Evolutionary conservation across 2,113 vertebrate species (phyloP).

Genomic region (Hymenochirus boettgeri): DNA sequence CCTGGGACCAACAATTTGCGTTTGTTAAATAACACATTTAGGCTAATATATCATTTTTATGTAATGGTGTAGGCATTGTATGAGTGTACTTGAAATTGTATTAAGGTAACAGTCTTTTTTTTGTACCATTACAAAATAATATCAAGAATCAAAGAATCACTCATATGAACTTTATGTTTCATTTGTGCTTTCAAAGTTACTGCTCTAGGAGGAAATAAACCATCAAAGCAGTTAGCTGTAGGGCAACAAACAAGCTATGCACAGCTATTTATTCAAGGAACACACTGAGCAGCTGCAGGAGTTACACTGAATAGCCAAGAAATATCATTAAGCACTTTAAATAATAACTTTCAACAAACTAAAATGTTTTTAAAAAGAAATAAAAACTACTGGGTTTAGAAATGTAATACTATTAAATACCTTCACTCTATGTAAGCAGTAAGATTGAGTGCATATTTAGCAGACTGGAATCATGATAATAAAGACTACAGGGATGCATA

Average conservation of each 20-base stretch:
- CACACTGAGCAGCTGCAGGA: slow-evolving; percentile 31
- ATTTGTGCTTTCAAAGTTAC: slow-evolving; percentile 17
- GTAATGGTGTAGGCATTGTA: no score
- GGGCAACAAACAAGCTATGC: slow-evolving; percentile 39
- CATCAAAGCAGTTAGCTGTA: slow-evolving; percentile 35
- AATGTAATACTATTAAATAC: no score
- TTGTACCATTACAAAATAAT: background rate
- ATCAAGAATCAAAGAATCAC: background rate
- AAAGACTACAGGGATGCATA: no score
- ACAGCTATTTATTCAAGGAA: slow-evolving; percentile 28
- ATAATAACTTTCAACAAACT: slow-evolving; percentile 8
- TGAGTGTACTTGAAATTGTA: no score
- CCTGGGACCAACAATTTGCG: no score
- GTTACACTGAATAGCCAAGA: slow-evolving; percentile 17
- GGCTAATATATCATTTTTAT: no score
- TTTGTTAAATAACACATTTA: no score
- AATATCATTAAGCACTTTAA: slow-evolving; percentile 15
- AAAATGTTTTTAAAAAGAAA: background rate
- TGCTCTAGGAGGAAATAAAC: slow-evolving; percentile 28
- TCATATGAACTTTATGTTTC: slow-evolving; percentile 10
- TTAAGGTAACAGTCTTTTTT: background rate
- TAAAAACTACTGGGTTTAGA: background rate
- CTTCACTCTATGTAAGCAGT: no score
- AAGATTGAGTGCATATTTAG: no score
- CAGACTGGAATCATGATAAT: no score